phyloP scores from a whole-genome alignment of 2,888 invertebrate species.

The Thecocarcelia acutangulata region DNA sequence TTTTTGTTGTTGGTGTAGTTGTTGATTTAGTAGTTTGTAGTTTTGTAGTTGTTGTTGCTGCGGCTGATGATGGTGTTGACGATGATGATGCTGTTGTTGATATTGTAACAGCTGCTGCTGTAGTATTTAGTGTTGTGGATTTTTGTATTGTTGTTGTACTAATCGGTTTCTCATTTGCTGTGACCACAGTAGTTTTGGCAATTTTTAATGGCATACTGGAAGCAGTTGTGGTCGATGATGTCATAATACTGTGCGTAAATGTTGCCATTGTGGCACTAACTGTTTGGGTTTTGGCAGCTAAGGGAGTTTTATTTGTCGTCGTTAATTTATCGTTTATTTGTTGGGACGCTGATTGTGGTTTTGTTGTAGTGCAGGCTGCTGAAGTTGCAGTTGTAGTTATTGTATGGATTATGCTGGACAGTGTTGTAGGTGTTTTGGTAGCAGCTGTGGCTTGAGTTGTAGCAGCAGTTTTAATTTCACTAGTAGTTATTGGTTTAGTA shows the following conservation, averaged over 20 bases:
- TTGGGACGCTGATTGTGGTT: background rate
- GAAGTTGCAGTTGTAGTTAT: slow-evolving; percentile 29
- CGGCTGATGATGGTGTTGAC: background rate
- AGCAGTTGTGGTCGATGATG: slow-evolving; percentile 46
- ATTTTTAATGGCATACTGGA: slow-evolving; percentile 59
- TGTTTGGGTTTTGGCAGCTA: slow-evolving; percentile 25
- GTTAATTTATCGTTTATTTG: slow-evolving; percentile 11
- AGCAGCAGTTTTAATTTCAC: background rate
- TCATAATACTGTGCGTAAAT: background rate
- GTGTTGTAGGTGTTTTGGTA: background rate
- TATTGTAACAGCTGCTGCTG: slow-evolving; percentile 2
- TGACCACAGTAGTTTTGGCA: slow-evolving; percentile 62
- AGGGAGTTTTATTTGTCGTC: slow-evolving; percentile 19
- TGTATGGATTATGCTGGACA: slow-evolving; percentile 5
- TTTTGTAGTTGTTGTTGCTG: slow-evolving; percentile 43
- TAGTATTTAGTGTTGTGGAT: slow-evolving; percentile 51
- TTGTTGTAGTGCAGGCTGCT: background rate
- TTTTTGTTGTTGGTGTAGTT: slow-evolving; percentile 41
- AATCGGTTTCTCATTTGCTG: slow-evolving; percentile 65
- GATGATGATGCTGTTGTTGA: background rate
- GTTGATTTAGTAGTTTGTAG: slow-evolving; percentile 45
- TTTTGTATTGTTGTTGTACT: slow-evolving; percentile 63
- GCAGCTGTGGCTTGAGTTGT: slow-evolving; percentile 13
- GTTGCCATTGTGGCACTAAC: slow-evolving; percentile 14
- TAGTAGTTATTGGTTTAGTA: slow-evolving; percentile 29